Percentiles rank a stretch among this genome's conserved stretches.
These are phyloP conservation scores for Luperina nickerlii DNA, from an alignment of 2,888 invertebrate species.

Conservation along the genomic window DNA sequence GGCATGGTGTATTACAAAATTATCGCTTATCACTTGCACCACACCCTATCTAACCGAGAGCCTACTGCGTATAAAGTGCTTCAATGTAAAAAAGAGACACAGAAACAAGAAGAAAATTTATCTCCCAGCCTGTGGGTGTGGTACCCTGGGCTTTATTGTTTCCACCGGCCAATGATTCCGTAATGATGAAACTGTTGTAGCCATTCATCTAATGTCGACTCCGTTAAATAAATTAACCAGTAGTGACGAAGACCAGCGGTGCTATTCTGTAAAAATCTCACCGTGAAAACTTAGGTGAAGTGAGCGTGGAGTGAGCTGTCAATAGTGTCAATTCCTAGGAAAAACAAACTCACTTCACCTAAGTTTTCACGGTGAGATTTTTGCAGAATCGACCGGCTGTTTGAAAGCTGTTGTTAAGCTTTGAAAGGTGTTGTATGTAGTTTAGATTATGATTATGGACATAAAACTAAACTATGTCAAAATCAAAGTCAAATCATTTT, in stretches of 20 bases:
- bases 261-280: too few species aligned
- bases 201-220: constrained; percentile 37
- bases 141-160: constrained; percentile 72
- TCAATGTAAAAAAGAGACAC: constrained; percentile 86
- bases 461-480: not conserved
- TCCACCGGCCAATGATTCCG: constrained; percentile 65
- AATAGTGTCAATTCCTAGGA: too few species aligned
- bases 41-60: constrained; percentile 76
- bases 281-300: too few species aligned
- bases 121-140: constrained; percentile 82
- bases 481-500: too few species aligned
- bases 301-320: too few species aligned
- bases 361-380: too few species aligned
- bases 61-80: constrained; percentile 88
- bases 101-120: constrained; percentile 88
- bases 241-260: too few species aligned
- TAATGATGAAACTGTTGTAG: constrained; percentile 50
- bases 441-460: constrained; percentile 1
- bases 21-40: constrained; percentile 67
- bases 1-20: not conserved
- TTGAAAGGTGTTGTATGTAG: constrained; percentile 5
- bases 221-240: constrained; percentile 49
- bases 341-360: too few species aligned
- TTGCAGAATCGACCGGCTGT: too few species aligned
- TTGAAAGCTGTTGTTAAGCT: constrained; percentile 13